Conservation (phyloP, 2,888 invertebrate genomes). For the Allophyes oxyacanthae region DNA sequence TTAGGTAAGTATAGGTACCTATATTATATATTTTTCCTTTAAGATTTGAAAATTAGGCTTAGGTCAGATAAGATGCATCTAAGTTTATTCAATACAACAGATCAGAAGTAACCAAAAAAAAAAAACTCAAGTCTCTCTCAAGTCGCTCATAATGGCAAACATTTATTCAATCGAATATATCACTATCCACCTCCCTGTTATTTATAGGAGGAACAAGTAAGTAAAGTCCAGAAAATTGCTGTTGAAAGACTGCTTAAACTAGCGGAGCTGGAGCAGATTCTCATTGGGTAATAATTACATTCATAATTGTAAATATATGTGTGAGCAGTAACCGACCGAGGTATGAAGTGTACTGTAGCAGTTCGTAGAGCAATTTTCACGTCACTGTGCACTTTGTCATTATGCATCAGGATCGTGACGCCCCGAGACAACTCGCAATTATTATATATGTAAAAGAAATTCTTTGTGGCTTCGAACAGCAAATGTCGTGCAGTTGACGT, state of each 20-base stretch:
- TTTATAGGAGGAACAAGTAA: constrained; percentile 17
- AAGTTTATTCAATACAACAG: too few relatives aligned
- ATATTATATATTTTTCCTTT: too few relatives aligned
- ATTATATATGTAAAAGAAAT: constrained; percentile 89
- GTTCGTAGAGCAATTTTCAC: constrained; percentile 86
- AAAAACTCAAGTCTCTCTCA: too few relatives aligned
- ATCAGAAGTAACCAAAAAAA: too few relatives aligned
- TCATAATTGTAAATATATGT: constrained; percentile 59
- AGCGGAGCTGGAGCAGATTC: constrained; percentile 15
- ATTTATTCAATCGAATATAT: constrained; percentile 5
- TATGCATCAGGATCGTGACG: constrained; percentile 89
- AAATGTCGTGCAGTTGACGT: constrained; percentile 67
- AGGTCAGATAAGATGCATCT: too few relatives aligned
- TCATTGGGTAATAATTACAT: constrained; percentile 58
- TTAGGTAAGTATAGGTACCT: too few relatives aligned
- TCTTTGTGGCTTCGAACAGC: constrained; percentile 79
- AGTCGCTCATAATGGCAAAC: not conserved
- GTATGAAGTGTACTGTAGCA: constrained; percentile 56
- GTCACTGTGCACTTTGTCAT: constrained; percentile 88
- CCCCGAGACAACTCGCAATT: constrained; percentile 88
- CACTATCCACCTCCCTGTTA: not conserved
- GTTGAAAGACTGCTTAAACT: constrained; percentile 29
- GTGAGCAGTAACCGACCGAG: constrained; percentile 41
- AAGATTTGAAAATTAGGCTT: too few relatives aligned
- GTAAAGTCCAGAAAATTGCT: constrained; percentile 21